phyloP scores from a whole-genome alignment of 2,113 vertebrate species.

The Otolemur garnettii region DNA sequence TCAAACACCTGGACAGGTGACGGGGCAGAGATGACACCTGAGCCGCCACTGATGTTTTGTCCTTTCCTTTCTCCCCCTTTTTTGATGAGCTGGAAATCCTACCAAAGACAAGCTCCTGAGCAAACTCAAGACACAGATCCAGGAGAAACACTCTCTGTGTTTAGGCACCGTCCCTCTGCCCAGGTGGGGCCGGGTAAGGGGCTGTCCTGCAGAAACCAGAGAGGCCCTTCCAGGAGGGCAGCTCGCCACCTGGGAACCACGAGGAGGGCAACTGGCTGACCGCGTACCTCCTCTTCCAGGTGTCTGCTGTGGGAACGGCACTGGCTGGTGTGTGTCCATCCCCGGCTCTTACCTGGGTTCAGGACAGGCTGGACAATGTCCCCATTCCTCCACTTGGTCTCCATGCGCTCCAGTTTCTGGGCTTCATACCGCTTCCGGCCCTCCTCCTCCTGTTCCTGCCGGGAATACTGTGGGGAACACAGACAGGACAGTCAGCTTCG shows the following conservation, averaged over 20 bases:
- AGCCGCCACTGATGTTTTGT: neutral
- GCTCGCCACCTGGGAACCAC: neutral
- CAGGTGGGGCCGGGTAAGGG: rapidly evolving
- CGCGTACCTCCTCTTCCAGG: rapidly evolving
- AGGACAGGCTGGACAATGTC: slow-evolving; percentile 87
- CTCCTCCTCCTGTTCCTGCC: slow-evolving; percentile 92
- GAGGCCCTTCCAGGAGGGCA: neutral
- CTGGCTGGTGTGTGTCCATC: too few relatives aligned
- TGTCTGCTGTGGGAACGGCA: too few relatives aligned
- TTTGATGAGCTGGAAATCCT: neutral
- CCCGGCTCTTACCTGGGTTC: slow-evolving; percentile 89
- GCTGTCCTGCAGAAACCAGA: neutral
- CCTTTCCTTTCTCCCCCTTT: too few relatives aligned
- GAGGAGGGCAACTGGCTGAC: rapidly evolving
- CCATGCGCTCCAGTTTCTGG: slow-evolving; percentile 94
- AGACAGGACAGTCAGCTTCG: neutral
- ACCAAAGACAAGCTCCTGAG: neutral
- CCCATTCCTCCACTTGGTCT: slow-evolving; percentile 91
- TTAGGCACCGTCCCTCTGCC: rapidly evolving
- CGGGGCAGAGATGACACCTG: rapidly evolving
- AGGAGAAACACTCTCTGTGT: neutral
- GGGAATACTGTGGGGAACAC: slow-evolving; percentile 87
- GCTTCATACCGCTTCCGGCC: slow-evolving; percentile 95
- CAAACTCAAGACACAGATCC: rapidly evolving
- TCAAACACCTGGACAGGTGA: neutral